Base-by-base conservation (phyloP, 2,113 vertebrate genomes). In the Chionomys nivalis region DNA sequence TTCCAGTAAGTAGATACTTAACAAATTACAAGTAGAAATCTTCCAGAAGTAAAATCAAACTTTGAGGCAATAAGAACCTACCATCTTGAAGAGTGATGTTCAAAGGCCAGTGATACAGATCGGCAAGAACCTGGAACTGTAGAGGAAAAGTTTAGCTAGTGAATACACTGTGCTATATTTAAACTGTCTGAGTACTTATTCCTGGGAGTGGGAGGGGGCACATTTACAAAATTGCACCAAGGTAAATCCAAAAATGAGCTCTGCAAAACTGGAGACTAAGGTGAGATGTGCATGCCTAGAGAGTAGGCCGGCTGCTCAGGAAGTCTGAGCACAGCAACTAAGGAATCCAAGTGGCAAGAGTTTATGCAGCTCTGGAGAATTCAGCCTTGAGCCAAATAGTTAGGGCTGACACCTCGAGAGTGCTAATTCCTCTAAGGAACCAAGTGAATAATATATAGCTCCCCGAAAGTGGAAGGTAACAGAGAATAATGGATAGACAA, bases 361-460 rank as follows among this genome's bases (percentile, higher is more conserved):
- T 89, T 83, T 44, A 61, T 66, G 75, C 68, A 72, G 63, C 83
- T 79, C 90, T 8, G 24, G 78, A 96, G 92, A 90, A 94, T 96
- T 92, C 47, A 79, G 75, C 93, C 75, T 86, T 66, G 73, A 96
- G 87, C 58, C 79, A 93, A 95, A 36, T 36, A 89, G 61, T 83
- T 72, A 79, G 52, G 19, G 28, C 79, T 87, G 75, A 91, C 89
- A 76, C 75, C 58, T 63, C 42, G 75, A 31, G 92, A 96, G 58
- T 79, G 44, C 85, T 63, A 47, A 76, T 73, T 81, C 55, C 92
- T 95, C 39, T n/a, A 33, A 94, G 79, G 28, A 79, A 63, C 83
- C 28, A 21, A 90, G 44, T 44, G 44, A 88, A 90, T 93, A 93
- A 96, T 90, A 81, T 68, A 66, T 72, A 63, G 8, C 39, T 90